Conservation (phyloP, 2,888 invertebrate species). For the Rotaria sp. region DNA sequence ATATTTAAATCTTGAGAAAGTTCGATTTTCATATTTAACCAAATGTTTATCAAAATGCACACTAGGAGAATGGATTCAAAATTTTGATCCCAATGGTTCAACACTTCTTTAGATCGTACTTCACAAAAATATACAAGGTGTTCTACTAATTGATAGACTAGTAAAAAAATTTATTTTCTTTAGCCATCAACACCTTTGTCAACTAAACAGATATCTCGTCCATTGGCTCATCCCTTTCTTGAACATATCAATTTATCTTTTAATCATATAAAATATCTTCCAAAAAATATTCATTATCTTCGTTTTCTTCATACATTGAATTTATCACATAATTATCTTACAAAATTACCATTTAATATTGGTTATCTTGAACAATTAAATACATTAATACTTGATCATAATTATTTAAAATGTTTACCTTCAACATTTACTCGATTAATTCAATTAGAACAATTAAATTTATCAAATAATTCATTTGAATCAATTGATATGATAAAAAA, state of each 20-base stretch:
- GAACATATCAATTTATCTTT: conserved; percentile 52
- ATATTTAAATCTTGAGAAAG: too few species aligned
- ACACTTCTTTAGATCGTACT: too few species aligned
- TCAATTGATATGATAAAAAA: neutral
- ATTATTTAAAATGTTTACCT: conserved; percentile 48
- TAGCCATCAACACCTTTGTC: neutral
- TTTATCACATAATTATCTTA: conserved; percentile 51
- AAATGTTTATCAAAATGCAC: too few species aligned
- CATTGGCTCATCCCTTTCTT: neutral
- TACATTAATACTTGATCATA: conserved; percentile 48
- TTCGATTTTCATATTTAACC: too few species aligned
- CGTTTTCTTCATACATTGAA: conserved; percentile 52
- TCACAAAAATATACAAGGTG: too few species aligned
- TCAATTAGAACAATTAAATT: conserved; percentile 51
- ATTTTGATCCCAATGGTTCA: too few species aligned
- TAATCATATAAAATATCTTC: conserved; percentile 51
- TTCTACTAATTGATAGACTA: too few species aligned
- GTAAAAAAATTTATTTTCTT: neutral
- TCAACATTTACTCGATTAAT: conserved; percentile 48
- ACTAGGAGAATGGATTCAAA: too few species aligned
- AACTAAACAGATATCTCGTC: neutral
- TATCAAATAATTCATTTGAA: conserved; percentile 47
- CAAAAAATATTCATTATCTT: conserved; percentile 49
- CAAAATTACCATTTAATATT: conserved; percentile 50
- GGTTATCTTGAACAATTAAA: conserved; percentile 52